Percentiles rank a stretch among this genome's conserved stretches.
Evolutionary conservation across 2,888 invertebrate genomes (phyloP).

Genomic region (Chymomyza amoena): DNA sequence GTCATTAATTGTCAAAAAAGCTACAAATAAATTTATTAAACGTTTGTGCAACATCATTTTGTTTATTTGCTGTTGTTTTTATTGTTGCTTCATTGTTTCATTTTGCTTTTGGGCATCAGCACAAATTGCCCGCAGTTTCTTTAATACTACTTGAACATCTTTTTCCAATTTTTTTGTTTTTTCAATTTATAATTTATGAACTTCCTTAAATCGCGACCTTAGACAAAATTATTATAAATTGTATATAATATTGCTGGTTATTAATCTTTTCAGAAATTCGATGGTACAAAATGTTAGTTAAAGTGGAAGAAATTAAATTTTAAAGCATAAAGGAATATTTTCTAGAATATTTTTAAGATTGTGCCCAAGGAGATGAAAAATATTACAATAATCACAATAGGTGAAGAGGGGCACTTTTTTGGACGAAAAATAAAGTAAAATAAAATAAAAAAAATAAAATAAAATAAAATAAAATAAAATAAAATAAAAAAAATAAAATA

Average conservation of each 20-base stretch:
- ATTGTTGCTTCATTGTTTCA: not conserved
- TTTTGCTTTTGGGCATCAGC: not conserved
- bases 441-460: too few species aligned
- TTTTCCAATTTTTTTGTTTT: not conserved
- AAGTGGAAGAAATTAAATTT: too few species aligned
- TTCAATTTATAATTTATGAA: not conserved
- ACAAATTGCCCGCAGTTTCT: not conserved
- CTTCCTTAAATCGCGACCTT: not conserved
- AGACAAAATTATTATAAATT: not conserved
- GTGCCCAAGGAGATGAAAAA: too few species aligned
- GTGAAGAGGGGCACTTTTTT: too few species aligned
- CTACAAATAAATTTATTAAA: constrained; percentile 14
- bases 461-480: too few species aligned
- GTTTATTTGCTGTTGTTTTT: constrained; percentile 6
- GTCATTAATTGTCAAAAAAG: constrained; percentile 59
- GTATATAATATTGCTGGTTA: too few species aligned
- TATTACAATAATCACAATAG: too few species aligned
- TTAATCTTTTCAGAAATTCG: not conserved
- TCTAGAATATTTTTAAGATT: too few species aligned
- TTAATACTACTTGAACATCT: not conserved
- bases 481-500: too few species aligned
- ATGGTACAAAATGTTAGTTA: not conserved
- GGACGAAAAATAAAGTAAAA: too few species aligned
- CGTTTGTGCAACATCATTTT: constrained; percentile 64
- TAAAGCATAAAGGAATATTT: too few species aligned